Evolutionary conservation across 2,113 vertebrate species (phyloP).

Genomic region (Rhipidura dahli): DNA sequence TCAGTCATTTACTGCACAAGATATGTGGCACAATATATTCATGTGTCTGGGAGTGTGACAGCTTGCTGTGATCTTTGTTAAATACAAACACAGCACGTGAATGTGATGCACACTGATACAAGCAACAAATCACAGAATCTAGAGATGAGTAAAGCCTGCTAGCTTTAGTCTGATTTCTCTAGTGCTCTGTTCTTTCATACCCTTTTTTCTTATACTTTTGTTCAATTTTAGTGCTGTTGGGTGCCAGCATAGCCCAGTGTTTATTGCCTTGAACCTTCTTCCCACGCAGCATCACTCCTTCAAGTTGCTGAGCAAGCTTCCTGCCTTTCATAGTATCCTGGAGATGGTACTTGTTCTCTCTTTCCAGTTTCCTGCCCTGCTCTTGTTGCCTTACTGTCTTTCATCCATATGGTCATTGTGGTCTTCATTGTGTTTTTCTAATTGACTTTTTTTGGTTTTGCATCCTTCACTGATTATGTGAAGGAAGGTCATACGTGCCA

Average conservation of each 20-base stretch:
- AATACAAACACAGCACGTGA: not conserved
- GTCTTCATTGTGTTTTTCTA: not conserved
- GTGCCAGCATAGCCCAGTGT: not conserved
- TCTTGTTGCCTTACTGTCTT: not conserved
- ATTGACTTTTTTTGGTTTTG: not conserved
- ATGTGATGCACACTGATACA: not conserved
- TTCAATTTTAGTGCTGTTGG: not conserved
- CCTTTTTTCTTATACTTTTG: not conserved
- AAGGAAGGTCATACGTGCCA: not conserved
- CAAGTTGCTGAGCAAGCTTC: not conserved
- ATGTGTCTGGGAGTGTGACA: not conserved
- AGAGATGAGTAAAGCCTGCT: not conserved
- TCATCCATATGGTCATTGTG: not conserved
- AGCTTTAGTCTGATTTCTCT: not conserved
- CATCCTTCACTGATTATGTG: not conserved
- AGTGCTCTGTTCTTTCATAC: not conserved
- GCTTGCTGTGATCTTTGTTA: slow-evolving; percentile 31
- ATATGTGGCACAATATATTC: slow-evolving; percentile 9
- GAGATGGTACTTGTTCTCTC: not conserved
- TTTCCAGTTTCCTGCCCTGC: not conserved
- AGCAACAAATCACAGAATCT: not conserved
- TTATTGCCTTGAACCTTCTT: not conserved
- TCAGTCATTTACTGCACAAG: not conserved
- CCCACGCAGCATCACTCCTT: not conserved
- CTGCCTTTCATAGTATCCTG: not conserved